phyloP scores from a whole-genome alignment of 2,113 vertebrate genomes.

The Dicrurus megarhynchus region DNA sequence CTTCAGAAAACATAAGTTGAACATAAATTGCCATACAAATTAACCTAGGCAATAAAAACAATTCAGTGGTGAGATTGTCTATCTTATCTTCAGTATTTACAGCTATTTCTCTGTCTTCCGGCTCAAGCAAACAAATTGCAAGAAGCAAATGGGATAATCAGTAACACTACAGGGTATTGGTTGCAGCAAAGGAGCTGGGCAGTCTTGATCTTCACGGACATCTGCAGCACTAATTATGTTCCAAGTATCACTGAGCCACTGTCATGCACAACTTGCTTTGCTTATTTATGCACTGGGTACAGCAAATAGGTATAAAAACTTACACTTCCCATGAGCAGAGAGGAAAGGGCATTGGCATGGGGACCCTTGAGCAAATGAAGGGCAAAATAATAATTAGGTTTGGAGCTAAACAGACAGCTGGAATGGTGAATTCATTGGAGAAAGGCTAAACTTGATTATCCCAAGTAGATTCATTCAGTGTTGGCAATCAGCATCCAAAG shows the following conservation, averaged over 20 bases:
- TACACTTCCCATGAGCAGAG: not conserved
- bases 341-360: not conserved
- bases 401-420: not conserved
- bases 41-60: not conserved
- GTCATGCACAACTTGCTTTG: not conserved
- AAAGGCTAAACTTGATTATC: not conserved
- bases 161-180: not conserved
- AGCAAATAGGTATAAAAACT: not conserved
- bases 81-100: not conserved
- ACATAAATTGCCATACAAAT: not conserved
- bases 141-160: not conserved
- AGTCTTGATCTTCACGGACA: not conserved
- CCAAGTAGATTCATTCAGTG: not conserved
- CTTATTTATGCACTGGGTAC: not conserved
- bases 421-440: not conserved
- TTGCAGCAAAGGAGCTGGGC: not conserved
- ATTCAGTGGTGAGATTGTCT: not conserved
- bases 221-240: not conserved
- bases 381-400: not conserved
- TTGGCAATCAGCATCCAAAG: not conserved
- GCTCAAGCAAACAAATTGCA: not conserved
- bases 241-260: not conserved
- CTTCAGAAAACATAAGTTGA: not conserved
- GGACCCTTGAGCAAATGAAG: not conserved
- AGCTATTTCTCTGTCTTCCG: not conserved